Base-by-base conservation (phyloP, 1,140 invertebrate genomes). In the Lucilia cuprina region DNA sequence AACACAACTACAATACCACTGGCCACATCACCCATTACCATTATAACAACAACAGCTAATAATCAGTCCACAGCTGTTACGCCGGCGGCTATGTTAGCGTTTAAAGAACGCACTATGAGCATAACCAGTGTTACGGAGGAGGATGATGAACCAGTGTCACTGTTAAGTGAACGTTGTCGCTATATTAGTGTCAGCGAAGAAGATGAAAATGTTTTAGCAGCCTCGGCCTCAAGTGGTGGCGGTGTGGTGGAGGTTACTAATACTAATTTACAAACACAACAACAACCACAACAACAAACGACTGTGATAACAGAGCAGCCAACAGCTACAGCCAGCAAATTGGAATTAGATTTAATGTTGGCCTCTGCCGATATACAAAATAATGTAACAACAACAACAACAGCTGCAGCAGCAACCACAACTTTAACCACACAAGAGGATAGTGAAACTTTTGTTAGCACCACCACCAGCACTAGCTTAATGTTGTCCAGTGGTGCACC, bases 261-360 rank as follows among this genome's bases (percentile, higher is more conserved):
- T 21, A 70, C 9, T 14, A 55, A 55, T 55, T 17, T 75, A 75
- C 65, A 19, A 21, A 19, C 80, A 80, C 30, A 25, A 87, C 86
- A 83, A 60, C 60, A 78, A 14, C 41, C 74, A 74, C 89, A 90
- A 90, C 87, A 86, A 90, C 88, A 89, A 86, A 89, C 77, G 34
- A 80, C 89, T 90, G 89, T 90, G 89, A 90, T 90, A 90, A 90
- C 89, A 88, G 89, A 90, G 88, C 89, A 90, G 87, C 89, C 89
- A 88, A 90, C 89, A 84, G 86, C 89, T 86, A 88, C 89, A 84
- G 49, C 60, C 21, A 89, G 86, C 83, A 90, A 90, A 86, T 86
- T 90, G 78, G 87, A 89, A 84, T 86, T 87, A 86, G 87, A 90
- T 86, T 85, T 90, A 87, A 85, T 89, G 86, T 90, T 90, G 88